Evolutionary conservation across 2,113 vertebrate species (phyloP).

Genomic region (Vimba vimba): DNA sequence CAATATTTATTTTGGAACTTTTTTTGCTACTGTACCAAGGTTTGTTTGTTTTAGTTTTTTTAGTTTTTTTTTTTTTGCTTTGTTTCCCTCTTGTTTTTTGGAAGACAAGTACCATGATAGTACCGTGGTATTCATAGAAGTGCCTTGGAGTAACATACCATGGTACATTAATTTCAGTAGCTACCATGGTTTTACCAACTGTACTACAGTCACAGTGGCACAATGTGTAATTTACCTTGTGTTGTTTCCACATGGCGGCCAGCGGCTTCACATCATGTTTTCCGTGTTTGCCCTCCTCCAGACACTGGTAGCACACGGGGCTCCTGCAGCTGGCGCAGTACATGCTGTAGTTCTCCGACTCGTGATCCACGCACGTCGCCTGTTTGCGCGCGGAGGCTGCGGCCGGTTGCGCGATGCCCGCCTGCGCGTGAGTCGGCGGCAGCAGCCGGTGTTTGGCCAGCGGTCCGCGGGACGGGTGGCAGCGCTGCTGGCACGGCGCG

Average conservation of each 20-base stretch:
- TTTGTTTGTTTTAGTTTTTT: neutral
- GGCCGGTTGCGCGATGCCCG: constrained; percentile 58
- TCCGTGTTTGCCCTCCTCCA: constrained; percentile 88
- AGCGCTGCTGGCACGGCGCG: constrained; percentile 88
- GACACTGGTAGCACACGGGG: constrained; percentile 89
- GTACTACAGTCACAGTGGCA: neutral
- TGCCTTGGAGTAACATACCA: neutral
- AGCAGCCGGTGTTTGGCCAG: constrained; percentile 91
- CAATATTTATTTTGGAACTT: neutral
- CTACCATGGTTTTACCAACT: neutral
- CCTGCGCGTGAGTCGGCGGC: constrained; percentile 63
- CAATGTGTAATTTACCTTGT: constrained; percentile 84
- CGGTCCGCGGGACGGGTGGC: constrained; percentile 93
- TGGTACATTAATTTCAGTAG: neutral
- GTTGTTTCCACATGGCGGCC: constrained; percentile 93
- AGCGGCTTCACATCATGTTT: constrained; percentile 91
- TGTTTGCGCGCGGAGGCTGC: constrained; percentile 74
- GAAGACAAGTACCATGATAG: neutral
- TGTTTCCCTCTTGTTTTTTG: neutral
- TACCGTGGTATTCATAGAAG: neutral
- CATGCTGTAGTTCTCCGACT: constrained; percentile 93
- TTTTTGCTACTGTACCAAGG: neutral
- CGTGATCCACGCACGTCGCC: constrained; percentile 89
- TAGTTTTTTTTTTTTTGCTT: neutral
- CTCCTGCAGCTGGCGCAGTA: constrained; percentile 88